Percentiles rank a stretch among this genome's conserved stretches.
Conservation (phyloP, 2,113 vertebrate genomes). For the Psettodes erumei region DNA sequence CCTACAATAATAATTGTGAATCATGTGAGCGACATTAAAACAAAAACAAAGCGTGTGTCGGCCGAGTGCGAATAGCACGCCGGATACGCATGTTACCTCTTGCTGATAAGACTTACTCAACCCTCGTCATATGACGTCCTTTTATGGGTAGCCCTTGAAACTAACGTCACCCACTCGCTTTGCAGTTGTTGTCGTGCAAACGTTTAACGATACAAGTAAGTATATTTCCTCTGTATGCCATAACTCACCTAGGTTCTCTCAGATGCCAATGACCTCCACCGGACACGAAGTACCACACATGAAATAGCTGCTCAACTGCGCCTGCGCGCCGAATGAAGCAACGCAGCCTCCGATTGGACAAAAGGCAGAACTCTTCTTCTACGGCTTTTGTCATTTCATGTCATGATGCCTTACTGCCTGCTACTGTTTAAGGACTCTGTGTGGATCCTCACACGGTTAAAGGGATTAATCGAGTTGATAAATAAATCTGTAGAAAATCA, state of each 20-base stretch:
- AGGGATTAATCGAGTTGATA: neutral
- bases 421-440: neutral
- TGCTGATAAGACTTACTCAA: neutral
- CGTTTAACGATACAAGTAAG: fast-evolving
- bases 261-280: constrained; percentile 81
- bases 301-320: constrained; percentile 45
- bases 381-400: fast-evolving
- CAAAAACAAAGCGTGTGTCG: neutral
- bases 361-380: constrained; percentile 34
- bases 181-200: fast-evolving
- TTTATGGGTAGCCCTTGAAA: neutral
- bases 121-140: neutral
- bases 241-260: constrained; percentile 71
- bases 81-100: constrained; percentile 35
- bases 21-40: neutral
- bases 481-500: neutral
- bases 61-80: neutral
- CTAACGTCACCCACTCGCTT: fast-evolving
- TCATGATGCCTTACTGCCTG: neutral
- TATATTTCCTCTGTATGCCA: neutral
- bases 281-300: constrained; percentile 68
- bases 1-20: neutral
- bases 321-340: constrained; percentile 65
- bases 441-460: neutral
- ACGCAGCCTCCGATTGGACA: constrained; percentile 69